phyloP scores from a whole-genome alignment of 2,113 vertebrate genomes.

The Uria aalge region DNA sequence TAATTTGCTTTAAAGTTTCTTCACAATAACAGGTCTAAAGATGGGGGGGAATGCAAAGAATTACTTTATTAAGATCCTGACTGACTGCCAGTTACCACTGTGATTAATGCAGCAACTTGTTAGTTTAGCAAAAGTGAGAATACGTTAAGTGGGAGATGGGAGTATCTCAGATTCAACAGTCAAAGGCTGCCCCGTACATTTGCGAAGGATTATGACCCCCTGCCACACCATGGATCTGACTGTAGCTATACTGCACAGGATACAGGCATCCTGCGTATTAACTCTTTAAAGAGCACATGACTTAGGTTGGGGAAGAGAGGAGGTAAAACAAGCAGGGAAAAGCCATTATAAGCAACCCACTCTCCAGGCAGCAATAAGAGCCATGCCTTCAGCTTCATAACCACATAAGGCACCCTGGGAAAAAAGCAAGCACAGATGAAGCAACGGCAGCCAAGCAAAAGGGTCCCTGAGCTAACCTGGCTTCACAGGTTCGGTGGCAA shows the following conservation, averaged over 20 bases:
- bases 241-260: neutral
- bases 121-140: neutral
- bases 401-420: slow-evolving; percentile 44
- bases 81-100: neutral
- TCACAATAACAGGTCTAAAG: neutral
- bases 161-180: neutral
- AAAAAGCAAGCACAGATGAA: neutral
- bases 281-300: neutral
- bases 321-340: neutral
- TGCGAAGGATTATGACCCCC: neutral
- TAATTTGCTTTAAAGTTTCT: neutral
- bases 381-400: neutral
- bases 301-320: neutral
- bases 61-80: neutral
- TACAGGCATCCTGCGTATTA: neutral
- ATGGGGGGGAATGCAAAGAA: neutral
- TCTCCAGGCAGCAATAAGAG: neutral
- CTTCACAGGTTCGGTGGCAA: neutral
- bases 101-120: neutral
- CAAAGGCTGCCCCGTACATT: neutral
- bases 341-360: neutral
- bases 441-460: neutral
- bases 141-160: neutral
- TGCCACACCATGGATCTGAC: neutral
- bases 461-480: slow-evolving; percentile 66